Evolutionary conservation across 1,140 invertebrate species (phyloP).

Genomic region (Aporrectodea caliginosa): DNA sequence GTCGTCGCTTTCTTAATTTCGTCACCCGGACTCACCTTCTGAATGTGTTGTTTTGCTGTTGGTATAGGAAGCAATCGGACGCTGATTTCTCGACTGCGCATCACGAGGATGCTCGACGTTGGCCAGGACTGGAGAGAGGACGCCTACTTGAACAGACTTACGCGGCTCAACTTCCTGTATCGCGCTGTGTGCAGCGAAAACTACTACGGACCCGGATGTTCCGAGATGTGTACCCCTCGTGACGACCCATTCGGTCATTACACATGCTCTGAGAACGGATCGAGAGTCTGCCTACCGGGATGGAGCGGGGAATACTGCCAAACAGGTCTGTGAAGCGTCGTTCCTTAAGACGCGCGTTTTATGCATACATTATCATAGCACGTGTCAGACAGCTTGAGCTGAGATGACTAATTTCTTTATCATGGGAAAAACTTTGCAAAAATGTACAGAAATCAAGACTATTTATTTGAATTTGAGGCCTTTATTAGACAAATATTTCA

Average conservation of each 20-base stretch:
- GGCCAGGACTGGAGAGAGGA: neutral
- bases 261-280: conserved; percentile 73
- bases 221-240: conserved; percentile 50
- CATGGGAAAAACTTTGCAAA: no score
- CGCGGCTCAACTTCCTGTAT: conserved; percentile 56
- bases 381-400: no score
- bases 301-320: conserved; percentile 89
- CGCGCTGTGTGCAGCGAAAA: conserved; percentile 44
- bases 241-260: conserved; percentile 91
- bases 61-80: neutral
- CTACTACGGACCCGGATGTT: conserved; percentile 45
- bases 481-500: no score
- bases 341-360: no score
- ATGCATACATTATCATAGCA: no score
- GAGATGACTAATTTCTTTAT: no score
- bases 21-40: no score
- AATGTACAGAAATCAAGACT: no score
- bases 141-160: neutral
- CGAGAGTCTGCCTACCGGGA: conserved; percentile 77
- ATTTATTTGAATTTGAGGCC: no score
- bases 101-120: neutral
- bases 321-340: conserved; percentile 85
- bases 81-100: neutral
- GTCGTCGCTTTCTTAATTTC: no score
- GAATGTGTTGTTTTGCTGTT: no score